Conservation (phyloP, 2,888 invertebrate species). For the Chrysodeixis includens region DNA sequence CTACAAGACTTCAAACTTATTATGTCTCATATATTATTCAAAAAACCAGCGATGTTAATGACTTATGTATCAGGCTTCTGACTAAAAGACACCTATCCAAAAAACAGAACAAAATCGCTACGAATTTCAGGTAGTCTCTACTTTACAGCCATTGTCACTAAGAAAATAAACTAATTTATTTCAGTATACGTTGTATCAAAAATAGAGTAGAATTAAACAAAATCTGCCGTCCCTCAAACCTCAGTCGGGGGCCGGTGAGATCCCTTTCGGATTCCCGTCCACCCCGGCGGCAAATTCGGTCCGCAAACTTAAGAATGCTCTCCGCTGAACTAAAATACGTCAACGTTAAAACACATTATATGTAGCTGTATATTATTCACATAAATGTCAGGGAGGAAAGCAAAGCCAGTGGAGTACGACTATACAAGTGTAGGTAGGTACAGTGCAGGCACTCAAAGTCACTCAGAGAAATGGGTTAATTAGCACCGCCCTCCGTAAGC, state of each 20-base stretch:
- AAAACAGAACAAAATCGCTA: too few relatives aligned
- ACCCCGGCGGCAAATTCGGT: neutral
- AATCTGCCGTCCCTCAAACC: neutral
- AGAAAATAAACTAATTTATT: too few relatives aligned
- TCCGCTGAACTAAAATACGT: neutral
- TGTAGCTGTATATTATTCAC: neutral
- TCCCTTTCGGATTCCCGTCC: neutral
- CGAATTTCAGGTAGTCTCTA: too few relatives aligned
- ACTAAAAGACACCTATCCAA: too few relatives aligned
- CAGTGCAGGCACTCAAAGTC: neutral
- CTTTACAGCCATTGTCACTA: too few relatives aligned
- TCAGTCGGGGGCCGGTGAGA: neutral
- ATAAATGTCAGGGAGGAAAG: neutral
- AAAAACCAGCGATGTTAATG: too few relatives aligned
- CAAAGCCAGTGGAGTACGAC: neutral
- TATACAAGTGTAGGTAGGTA: neutral
- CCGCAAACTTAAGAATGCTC: neutral
- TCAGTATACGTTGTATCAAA: neutral
- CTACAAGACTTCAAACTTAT: too few relatives aligned
- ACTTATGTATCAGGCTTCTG: too few relatives aligned
- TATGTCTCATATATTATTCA: too few relatives aligned
- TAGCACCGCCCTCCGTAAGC: neutral
- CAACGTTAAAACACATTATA: neutral
- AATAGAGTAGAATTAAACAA: neutral
- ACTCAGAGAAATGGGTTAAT: constrained; percentile 8